phyloP scores from a whole-genome alignment of 2,113 vertebrate genomes.

The Nyctereutes procyonoides region DNA sequence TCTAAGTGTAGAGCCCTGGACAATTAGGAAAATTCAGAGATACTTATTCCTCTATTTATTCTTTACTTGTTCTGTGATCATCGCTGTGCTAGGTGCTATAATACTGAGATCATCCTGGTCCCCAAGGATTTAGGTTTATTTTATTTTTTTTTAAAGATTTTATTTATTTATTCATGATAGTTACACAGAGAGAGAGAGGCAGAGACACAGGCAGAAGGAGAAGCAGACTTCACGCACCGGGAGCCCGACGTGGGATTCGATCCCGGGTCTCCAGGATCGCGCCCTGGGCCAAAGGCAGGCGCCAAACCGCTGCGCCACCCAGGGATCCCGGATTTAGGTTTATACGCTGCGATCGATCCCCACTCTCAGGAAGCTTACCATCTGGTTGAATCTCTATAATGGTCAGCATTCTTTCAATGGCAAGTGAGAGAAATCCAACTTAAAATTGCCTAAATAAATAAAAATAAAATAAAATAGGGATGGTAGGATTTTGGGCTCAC shows the following conservation, averaged over 20 bases:
- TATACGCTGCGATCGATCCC: neutral
- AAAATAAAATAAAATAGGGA: conserved; percentile 26
- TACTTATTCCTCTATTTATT: neutral
- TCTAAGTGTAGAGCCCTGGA: neutral
- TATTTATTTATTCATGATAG: too few relatives aligned
- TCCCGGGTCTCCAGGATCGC: too few relatives aligned
- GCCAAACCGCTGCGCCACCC: too few relatives aligned
- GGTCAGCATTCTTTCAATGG: neutral
- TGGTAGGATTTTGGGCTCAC: neutral
- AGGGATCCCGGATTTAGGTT: neutral
- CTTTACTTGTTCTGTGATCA: neutral
- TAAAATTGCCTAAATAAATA: neutral
- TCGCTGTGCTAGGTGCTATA: neutral
- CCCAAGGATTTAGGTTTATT: neutral
- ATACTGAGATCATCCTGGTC: neutral
- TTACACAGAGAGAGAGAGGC: too few relatives aligned
- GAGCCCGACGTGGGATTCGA: too few relatives aligned
- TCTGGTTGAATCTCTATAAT: neutral
- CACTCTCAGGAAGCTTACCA: neutral
- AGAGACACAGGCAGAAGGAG: too few relatives aligned
- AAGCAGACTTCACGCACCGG: too few relatives aligned
- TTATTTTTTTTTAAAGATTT: too few relatives aligned
- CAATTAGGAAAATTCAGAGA: neutral
- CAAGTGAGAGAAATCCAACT: neutral
- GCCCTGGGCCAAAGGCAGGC: too few relatives aligned